Base-by-base conservation (phyloP, 2,797 vertebrate genomes). In the Pagetopsis macropterus region DNA sequence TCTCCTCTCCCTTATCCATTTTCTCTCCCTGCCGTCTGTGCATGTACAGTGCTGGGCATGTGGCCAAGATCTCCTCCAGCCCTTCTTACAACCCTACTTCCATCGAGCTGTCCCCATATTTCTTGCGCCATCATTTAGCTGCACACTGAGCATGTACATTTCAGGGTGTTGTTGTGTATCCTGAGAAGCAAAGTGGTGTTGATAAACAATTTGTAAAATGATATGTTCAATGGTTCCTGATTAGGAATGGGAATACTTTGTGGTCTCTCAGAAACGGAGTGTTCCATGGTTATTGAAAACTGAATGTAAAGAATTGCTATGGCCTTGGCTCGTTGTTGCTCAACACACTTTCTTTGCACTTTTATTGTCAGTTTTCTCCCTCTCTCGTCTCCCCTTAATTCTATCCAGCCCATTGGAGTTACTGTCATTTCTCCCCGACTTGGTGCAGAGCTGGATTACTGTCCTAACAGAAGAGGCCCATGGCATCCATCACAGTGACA, bases 61-160 rank as follows among this genome's bases (percentile, higher is more conserved):
- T 33, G 19, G 82, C 83, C 86, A 86, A 63, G 55, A 81, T 74
- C 68, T 84, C 72, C 58, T 70, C 57, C 75, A 75, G 68, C 58
- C 56, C 56, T 76, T 73, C 71, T 72, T 19, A 60, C 27, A 65
- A 45, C 57, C 70, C 58, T 48, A 40, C 60, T 12, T 82, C 68
- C 27, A 74, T 71, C 65, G 10, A 63, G 48, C 40, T 55, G 27
- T 40, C 21, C 33, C 54, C 40, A 16, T 64, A 67, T 65, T 69
- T 56, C 33, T 12, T 7, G 31, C 19, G 77, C 73, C 48, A 68
- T 85, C 54, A 69, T 79, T 78, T 61, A 46, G 54, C 50, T 78
- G 54, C 51, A 57, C 46, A 14, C 4, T 45, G 19, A 69, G 19
- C 67, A 52, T 52, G 41, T 69, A 52, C 45, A 54, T 43, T 56